Evolutionary conservation across 2,888 invertebrate species (phyloP), one percentile per base, ranked within the genome.

Genomic region (Teleogryllus oceanicus): DNA sequence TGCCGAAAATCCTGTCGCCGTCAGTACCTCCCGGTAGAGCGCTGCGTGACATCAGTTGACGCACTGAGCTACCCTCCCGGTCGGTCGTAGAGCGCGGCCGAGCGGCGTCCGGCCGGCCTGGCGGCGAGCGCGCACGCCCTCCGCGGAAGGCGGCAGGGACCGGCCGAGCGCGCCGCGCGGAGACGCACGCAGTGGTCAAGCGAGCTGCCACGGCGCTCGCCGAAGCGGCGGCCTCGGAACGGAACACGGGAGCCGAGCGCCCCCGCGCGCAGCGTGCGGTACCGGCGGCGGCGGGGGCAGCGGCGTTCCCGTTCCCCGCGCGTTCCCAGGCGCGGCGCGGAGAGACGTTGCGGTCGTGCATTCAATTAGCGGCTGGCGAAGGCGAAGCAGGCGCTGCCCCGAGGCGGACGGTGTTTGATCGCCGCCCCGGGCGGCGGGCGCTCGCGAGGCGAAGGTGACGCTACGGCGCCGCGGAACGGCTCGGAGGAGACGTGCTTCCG

Each of bases 221-320:
- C 21, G 62, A 0, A 10, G 13, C 62, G 10, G 24, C 62, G 1
- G 62, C 62, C n/a, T 62, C 62, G 62, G 62, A 62, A n/a, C 62
- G 62, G 62, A 62, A 62, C 62, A 11, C 62, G 62, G 62, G 62
- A 62, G 62, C 10, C 62, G 16, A 62, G 62, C 62, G 62, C 62
- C 62, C 62, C 62, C 62, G 62, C 62, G 62, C 62, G 62, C 62
- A 62, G 4, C 62, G 62, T 62, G 62, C 62, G n/a, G 62, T 62
- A 62, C 62, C 62, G 62, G n/a, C 13, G 62, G 62, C 62, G 16
- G 62, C 16, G 62, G 13, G 1, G n/a, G n/a, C 12, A 62, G n/a
- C 62, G 62, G 10, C 62, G n/a, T 62, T 62, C 62, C 62, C 62
- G 62, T 62, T 62, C 16, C 62, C 62, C 62, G n/a, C 62, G 13